phyloP scores from a whole-genome alignment of 2,113 vertebrate species.

The Brachirus orientalis region DNA sequence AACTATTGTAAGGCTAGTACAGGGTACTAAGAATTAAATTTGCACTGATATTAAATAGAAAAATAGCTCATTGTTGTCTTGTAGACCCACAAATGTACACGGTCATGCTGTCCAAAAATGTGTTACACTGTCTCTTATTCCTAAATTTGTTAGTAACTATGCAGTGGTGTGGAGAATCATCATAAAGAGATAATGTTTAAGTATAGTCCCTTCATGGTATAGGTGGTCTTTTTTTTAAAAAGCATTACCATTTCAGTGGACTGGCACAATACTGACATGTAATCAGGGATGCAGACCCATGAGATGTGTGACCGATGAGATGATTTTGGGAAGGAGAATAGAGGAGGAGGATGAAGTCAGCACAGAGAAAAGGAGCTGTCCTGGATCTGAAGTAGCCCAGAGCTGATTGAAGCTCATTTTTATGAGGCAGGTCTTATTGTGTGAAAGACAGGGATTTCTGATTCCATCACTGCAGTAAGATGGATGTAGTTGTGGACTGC shows the following conservation, averaged over 20 bases:
- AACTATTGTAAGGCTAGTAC: not conserved
- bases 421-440: conserved; percentile 60
- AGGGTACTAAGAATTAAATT: not conserved
- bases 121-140: too few relatives aligned
- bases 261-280: conserved; percentile 33
- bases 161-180: conserved; percentile 12
- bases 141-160: not conserved
- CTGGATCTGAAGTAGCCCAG: conserved; percentile 75
- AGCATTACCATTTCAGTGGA: conserved; percentile 29
- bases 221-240: not conserved
- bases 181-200: conserved; percentile 24
- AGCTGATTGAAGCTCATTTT: conserved; percentile 40
- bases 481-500: conserved; percentile 14
- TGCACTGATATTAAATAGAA: not conserved
- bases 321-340: conserved; percentile 52
- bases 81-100: not conserved
- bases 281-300: conserved; percentile 43
- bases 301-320: conserved; percentile 60
- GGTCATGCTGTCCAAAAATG: not conserved
- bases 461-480: conserved; percentile 33
- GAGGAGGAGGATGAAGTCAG: conserved; percentile 10
- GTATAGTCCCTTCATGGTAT: conserved; percentile 18
- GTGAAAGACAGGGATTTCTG: conserved; percentile 18
- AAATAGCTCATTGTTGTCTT: not conserved
- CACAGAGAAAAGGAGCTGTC: conserved; percentile 54